Evolutionary conservation across 64 coral and sea anemone genomes (phyloP).

Genomic region (Pachyseris speciosa): DNA sequence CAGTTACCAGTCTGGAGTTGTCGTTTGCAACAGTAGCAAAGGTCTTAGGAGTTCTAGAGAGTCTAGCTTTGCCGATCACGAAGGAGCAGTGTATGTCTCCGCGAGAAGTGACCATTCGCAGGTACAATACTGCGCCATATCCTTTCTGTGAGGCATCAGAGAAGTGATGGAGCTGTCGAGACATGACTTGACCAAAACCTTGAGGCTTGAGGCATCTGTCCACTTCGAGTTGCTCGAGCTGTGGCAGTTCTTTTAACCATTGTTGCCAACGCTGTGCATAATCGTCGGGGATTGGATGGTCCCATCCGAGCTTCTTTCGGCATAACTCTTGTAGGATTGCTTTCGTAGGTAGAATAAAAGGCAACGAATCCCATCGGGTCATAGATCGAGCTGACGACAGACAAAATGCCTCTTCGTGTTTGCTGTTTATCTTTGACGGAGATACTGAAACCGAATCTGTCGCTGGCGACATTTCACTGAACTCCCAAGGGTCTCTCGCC

Average conservation of each 20-base stretch:
- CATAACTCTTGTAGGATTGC: neutral
- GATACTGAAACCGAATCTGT: neutral
- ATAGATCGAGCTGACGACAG: slow-evolving; percentile 10
- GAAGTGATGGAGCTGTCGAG: neutral
- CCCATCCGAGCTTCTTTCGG: neutral
- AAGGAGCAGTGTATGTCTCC: neutral
- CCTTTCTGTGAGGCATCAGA: neutral
- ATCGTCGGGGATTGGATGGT: neutral
- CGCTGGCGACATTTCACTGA: neutral
- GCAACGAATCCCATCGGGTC: slow-evolving; percentile 1
- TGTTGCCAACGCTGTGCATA: neutral
- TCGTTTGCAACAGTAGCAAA: neutral
- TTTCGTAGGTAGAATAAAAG: neutral
- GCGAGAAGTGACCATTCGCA: neutral
- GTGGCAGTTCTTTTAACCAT: neutral
- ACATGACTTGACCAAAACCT: neutral
- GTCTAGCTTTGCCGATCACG: neutral
- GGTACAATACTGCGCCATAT: neutral
- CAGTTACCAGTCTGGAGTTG: too few relatives aligned
- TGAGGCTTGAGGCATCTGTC: neutral
- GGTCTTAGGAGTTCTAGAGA: neutral
- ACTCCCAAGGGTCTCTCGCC: neutral
- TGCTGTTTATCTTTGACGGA: neutral
- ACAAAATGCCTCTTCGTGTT: neutral
- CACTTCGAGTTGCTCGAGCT: neutral